Conservation (phyloP, 2,797 vertebrate species). For the Takifugu rubripes region DNA sequence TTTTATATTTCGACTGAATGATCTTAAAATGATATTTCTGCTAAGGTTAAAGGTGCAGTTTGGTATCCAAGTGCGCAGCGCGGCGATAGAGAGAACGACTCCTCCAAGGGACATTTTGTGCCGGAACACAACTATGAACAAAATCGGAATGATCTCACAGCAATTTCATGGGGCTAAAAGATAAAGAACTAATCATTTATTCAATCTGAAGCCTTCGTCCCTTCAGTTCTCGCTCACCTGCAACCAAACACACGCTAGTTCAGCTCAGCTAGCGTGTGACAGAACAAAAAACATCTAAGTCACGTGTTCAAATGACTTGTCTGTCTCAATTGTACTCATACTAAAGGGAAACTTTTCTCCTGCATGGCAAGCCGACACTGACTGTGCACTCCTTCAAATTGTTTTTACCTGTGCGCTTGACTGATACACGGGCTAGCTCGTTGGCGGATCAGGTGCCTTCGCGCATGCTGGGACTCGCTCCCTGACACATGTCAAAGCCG, state of each 20-base stretch:
- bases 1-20: not conserved
- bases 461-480: slow-evolving; percentile 68
- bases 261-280: slow-evolving; percentile 48
- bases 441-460: slow-evolving; percentile 55
- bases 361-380: slow-evolving; percentile 46
- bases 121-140: slow-evolving; percentile 27
- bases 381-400: slow-evolving; percentile 48
- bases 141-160: slow-evolving; percentile 11
- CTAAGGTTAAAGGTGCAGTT: not conserved
- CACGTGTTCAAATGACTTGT: slow-evolving; percentile 31
- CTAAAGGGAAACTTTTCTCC: slow-evolving; percentile 9
- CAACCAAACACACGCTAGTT: slow-evolving; percentile 35
- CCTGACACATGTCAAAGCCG: slow-evolving; percentile 48
- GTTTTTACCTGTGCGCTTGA: slow-evolving; percentile 50
- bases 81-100: not conserved
- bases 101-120: slow-evolving; percentile 17
- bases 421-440: slow-evolving; percentile 65
- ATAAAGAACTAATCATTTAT: slow-evolving; percentile 23
- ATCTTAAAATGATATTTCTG: not conserved
- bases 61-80: not conserved
- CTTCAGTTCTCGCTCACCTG: slow-evolving; percentile 22
- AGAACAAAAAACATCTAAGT: slow-evolving; percentile 48
- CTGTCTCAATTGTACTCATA: too few relatives aligned
- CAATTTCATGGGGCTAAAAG: slow-evolving; percentile 22
- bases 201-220: slow-evolving; percentile 29